Percentiles rank a stretch among this genome's conserved stretches.
phyloP scores from a whole-genome alignment of 2,888 invertebrate species.

The Limenitis camilla region DNA sequence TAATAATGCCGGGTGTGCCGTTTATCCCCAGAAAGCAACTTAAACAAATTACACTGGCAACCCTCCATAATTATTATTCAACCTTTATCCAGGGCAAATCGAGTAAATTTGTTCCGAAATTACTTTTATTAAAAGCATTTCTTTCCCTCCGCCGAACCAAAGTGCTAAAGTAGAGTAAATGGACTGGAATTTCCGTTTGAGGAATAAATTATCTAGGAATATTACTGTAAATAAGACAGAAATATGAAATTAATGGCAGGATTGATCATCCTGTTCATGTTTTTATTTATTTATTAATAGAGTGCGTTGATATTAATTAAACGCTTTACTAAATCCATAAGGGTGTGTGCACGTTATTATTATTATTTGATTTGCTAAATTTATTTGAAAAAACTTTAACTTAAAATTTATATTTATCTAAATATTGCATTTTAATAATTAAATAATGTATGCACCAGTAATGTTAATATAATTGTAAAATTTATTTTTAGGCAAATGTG shows the following conservation, averaged over 20 bases:
- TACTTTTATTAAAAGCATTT: constrained; percentile 70
- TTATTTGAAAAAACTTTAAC: too few relatives aligned
- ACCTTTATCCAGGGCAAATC: constrained; percentile 60
- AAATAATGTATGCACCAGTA: too few relatives aligned
- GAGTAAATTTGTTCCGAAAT: constrained; percentile 64
- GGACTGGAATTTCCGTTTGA: constrained; percentile 64
- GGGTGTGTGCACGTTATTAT: too few relatives aligned
- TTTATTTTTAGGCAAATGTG: too few relatives aligned
- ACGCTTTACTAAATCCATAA: too few relatives aligned
- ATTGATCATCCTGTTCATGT: too few relatives aligned
- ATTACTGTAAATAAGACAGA: constrained; percentile 49
- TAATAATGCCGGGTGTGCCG: constrained; percentile 14
- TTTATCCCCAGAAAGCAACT: constrained; percentile 35
- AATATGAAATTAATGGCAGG: not conserved
- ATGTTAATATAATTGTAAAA: too few relatives aligned
- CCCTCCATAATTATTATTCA: constrained; percentile 61
- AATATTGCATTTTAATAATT: too few relatives aligned
- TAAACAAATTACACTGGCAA: constrained; percentile 48
- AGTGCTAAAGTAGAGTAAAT: constrained; percentile 68
- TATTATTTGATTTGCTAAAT: too few relatives aligned
- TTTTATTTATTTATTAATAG: too few relatives aligned
- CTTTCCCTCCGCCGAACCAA: constrained; percentile 58
- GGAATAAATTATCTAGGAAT: constrained; percentile 60
- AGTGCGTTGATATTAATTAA: too few relatives aligned
- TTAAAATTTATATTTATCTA: too few relatives aligned